Base-by-base conservation (phyloP, 1,140 invertebrate species). In the Calosoma granatense region DNA sequence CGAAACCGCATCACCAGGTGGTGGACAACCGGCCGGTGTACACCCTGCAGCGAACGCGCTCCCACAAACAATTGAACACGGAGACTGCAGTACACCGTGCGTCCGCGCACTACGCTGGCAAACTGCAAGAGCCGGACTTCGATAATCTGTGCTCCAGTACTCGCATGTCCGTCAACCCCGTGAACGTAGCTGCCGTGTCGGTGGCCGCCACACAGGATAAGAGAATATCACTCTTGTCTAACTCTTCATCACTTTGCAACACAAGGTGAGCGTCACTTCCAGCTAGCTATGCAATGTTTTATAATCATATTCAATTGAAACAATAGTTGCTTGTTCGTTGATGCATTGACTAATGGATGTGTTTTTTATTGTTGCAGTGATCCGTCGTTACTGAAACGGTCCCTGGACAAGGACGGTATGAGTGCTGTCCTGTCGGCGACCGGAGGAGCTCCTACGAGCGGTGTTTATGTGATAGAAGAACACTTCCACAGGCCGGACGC, bases 1-100 rank as follows among this genome's bases (percentile, higher is more conserved):
- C 76, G 1, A 77, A 78, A 60, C 72, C 69, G 3, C 65, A 74
- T 52, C 65, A 75, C 19, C 67, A 69, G 51, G 65, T 67, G 59
- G 70, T 71, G 59, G 76, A 75, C 57, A 69, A 68, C 30, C 67
- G 69, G 14, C 68, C 73, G 22, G 72, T 74, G 53, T 74, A 76
- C 60, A 69, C 70, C 47, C 65, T 81, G 61, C 76, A 80, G 59
- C 73, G 82, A 53, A 77, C 79, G 56, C 73, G 82, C 57, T 83
- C 82, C 21, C 83, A 84, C 61, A 90, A 90, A 70, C 87, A 88
- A 66, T 76, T 90, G 22, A 90, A 88, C 70, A 86, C 83, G 19
- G 84, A 84, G 68, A 78, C 80, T 51, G 74, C 80, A 9, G 75
- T 78, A 59, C 76, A 79, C 64, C 73, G 80, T 36, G 75, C 79